Evolutionary conservation across 2,888 invertebrate genomes (phyloP), one percentile per base, ranked within the genome.

Genomic region (Sphaerolaimus hirsutus): DNA sequence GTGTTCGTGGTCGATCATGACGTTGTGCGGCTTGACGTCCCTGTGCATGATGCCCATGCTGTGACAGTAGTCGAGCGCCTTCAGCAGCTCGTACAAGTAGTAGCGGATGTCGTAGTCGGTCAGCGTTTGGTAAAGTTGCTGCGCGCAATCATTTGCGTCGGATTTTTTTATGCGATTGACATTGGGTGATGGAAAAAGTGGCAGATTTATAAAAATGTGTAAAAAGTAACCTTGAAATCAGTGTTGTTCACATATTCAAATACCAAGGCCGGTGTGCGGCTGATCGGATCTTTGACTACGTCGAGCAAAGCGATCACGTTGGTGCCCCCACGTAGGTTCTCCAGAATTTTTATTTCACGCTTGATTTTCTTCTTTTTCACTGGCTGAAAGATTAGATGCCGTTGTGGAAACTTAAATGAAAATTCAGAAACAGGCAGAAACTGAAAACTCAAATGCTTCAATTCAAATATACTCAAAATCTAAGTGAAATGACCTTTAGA

Each of bases 321-420:
- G 72, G 89, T 91, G 69, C 97, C 97, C 60, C 91, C 91, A 66
- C 89, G 76, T 66, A 97, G 76, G 72, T 99, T 97, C 74, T 97
- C 93, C 74, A 97, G 75, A 70, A 97, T 99, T 74, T 97, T 97
- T 64, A 97, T 99, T 75, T 97, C 97, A 68, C 97, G 75, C 77
- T 97, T 97, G 59, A 97, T 97, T 76, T 99, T 99, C 82, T 97
- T 99, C 82, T 97, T 99, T 75, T 97, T 99, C 48, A 97, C 97
- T 63, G 97, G 97, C 81, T 93, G 70, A 21, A 74, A 75, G 65
- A 24, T n/a, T n/a, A n/a, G n/a, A n/a, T n/a, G n/a, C n/a, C n/a
- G n/a, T n/a, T n/a, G n/a, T n/a, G n/a, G n/a, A n/a, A n/a, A n/a
- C n/a, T n/a, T n/a, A n/a, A n/a, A n/a, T n/a, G n/a, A n/a, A n/a